Base-by-base conservation (phyloP, 2,888 invertebrate genomes). In the Drosophila acutilabella region DNA sequence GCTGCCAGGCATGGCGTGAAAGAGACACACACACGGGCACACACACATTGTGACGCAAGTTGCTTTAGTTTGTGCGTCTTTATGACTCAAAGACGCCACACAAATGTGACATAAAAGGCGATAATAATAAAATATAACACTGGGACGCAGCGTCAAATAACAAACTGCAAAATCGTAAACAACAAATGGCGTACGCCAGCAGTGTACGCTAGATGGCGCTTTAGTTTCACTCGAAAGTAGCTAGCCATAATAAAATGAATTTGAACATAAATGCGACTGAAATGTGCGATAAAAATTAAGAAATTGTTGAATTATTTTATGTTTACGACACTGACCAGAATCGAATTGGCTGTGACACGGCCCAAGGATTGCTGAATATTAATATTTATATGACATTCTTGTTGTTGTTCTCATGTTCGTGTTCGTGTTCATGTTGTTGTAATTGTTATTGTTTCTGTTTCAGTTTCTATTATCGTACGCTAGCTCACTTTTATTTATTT, bases 41-140 rank as follows among this genome's bases (percentile, higher is more conserved):
- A 40, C 62, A 33, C 26, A 52, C 57, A 54, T 54, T 61, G 42
- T 68, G 75, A 51, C 71, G 74, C 58, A 64, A 68, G 84, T 56
- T 74, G 78, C 71, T 72, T 88, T 89, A 87, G 87, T 83, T 89
- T 83, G 81, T 74, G 79, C 85, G 82, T 78, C 82, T 90, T 90
- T 88, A 88, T 84, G 90, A 65, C 87, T 74, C 74, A 78, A 80
- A 90, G 88, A 88, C 89, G 90, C 89, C 90, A 76, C 84, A 82
- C 84, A 85, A 87, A 85, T 81, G 82, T 82, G 76, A 89, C 86
- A 85, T 88, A 85, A 86, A 86, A 77, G 74, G 77, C 88, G 81
- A 89, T 88, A 89, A 88, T 87, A 88, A 89, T 88, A 88, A 88
- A 89, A 89, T 86, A 88, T 81, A 58, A 64, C 77, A 77, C 71